Conservation (phyloP, 2,113 vertebrate genomes). For the Protomyctophum bolini region DNA sequence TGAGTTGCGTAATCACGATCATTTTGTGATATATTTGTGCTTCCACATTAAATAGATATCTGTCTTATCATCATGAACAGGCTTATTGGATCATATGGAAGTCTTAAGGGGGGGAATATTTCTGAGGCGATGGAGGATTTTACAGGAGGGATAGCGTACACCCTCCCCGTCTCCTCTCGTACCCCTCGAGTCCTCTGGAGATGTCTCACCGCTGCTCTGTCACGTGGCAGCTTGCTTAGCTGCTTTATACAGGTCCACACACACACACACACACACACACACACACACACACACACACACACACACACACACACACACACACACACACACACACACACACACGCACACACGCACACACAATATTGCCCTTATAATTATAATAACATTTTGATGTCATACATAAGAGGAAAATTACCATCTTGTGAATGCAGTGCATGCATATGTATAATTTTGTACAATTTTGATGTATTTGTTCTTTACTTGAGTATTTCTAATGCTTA, state of each 20-base stretch:
- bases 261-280: background rate
- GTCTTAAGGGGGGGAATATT: slow-evolving; percentile 82
- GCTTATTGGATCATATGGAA: slow-evolving; percentile 78
- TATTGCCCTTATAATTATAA: no score
- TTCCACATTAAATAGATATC: background rate
- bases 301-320: background rate
- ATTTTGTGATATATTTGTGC: background rate
- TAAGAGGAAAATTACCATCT: no score
- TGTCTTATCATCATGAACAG: slow-evolving; percentile 54
- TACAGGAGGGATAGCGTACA: slow-evolving; percentile 81
- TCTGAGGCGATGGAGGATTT: slow-evolving; percentile 86
- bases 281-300: background rate
- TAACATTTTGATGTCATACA: background rate
- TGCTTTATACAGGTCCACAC: slow-evolving; percentile 79
- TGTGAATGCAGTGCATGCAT: no score
- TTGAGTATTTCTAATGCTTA: no score
- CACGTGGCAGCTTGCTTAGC: slow-evolving; percentile 76
- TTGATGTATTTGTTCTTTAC: background rate
- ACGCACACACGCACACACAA: no score
- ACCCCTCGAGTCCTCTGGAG: slow-evolving; percentile 77
- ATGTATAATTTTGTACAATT: no score
- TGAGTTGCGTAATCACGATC: background rate
- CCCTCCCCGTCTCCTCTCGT: slow-evolving; percentile 58
- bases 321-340: background rate
- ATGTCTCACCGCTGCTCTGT: slow-evolving; percentile 65